Conservation (phyloP, 2,797 vertebrate species). For the Pelochelys cantorii region DNA sequence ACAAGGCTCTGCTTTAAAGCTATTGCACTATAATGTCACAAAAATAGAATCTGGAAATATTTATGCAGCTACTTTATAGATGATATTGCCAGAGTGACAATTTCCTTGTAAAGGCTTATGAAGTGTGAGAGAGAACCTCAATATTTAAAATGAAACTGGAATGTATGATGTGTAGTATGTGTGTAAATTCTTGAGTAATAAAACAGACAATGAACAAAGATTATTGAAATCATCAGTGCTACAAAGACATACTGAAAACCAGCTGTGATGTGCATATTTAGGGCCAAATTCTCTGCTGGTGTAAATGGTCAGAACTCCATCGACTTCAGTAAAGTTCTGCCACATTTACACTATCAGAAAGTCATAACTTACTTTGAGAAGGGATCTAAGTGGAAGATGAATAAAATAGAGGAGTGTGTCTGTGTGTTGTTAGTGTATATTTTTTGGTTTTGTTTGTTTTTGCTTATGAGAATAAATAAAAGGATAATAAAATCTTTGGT, state of each 20-base stretch:
- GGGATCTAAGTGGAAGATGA: background rate
- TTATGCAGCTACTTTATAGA: conserved; percentile 1
- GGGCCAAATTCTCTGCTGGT: background rate
- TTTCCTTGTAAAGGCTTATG: background rate
- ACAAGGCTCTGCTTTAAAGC: conserved; percentile 12
- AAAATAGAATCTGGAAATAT: background rate
- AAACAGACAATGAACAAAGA: background rate
- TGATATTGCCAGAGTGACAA: conserved; percentile 14
- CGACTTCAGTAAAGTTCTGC: background rate
- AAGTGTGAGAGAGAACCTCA: background rate
- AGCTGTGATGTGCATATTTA: background rate
- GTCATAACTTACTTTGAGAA: background rate
- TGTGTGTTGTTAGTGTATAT: too few relatives aligned
- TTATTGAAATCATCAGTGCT: background rate
- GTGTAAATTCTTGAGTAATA: background rate
- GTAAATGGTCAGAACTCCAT: background rate
- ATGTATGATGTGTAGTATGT: background rate
- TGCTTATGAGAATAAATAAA: background rate
- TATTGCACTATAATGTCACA: background rate
- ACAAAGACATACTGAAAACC: background rate
- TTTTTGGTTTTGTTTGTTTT: background rate
- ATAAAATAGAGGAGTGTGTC: background rate
- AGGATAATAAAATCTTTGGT: background rate
- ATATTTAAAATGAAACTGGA: background rate
- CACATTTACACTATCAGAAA: background rate